Base-by-base conservation (phyloP, 1,140 invertebrate species). In the Drosophila jambulina region DNA sequence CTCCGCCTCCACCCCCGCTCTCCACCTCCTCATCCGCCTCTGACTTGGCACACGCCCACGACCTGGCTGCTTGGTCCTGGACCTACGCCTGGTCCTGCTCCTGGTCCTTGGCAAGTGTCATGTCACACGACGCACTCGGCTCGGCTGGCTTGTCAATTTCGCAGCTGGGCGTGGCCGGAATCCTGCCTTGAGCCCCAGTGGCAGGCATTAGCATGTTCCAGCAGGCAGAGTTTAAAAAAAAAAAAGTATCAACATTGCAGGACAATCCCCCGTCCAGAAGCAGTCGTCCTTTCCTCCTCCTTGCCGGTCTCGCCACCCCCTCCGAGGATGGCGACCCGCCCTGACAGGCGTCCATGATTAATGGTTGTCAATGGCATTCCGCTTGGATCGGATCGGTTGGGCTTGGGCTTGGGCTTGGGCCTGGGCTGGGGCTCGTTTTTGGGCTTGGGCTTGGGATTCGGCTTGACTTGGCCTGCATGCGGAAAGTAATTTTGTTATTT, bases 261-360 rank as follows among this genome's bases (percentile, higher is more conserved):
- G 83, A 83, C 83, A 86, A 65, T 86, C 82, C 62, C 45, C 59
- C 58, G 49, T 49, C 42, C 42, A 29, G 42, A 27, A 17, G 60
- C 61, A 38, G 51, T 15, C n/a, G 13, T 12, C 21, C 34, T 56
- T n/a, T 17, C n/a, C 8, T 8, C n/a, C 27, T 51, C 8, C 48
- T 32, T 19, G 48, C 48, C 25, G 6, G 25, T 4, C 34, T 17
- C 56, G 15, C 49, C 42, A 46, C 49, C 67, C 76, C 51, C 76
- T 40, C 38, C 25, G 42, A 60, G 75, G 45, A 56, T 34, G 68
- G 56, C 67, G 69, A 80, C 82, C 83, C 86, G 91, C 85, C 86
- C 83, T 91, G 90, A 90, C 90, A 91, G 90, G 85, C 85, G 81
- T 79, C 86, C 90, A 91, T 91, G 90, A 91, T 91, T 91, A 91